Evolutionary conservation across 2,113 vertebrate species (phyloP), one percentile per base, ranked within the genome.

Genomic region (Abramis brama): DNA sequence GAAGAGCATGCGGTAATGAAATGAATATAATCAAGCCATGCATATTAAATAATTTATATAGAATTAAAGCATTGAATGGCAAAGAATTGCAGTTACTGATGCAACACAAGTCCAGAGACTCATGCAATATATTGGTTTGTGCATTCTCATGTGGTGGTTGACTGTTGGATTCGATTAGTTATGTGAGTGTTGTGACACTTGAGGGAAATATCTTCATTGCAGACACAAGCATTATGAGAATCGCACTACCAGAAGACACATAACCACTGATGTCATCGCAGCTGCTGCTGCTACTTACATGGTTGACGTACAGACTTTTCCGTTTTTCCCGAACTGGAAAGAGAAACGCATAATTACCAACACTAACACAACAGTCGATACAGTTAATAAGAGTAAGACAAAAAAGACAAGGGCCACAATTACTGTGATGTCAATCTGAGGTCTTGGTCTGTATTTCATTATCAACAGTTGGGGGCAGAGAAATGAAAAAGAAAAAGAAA

Each of bases 221-320:
- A 80, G 59, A 62, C n/a, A 80, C 79, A 9, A 43, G 77, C 33
- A 30, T 19, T 27, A 82, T 30, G 25, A 82, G 5, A 50, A 82
- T 30, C 33, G 0, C 27, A 57, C 76, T 79, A 39, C 9, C 36
- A 43, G 27, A 57, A 33, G 12, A 60, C 1, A 60, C 55, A 39
- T 21, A n/a, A 43, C 11, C 21, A 60, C 19, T 71, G 33, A 25
- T 39, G 36, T 6, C 59, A 50, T 59, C 6, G 17, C 52, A 19
- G 55, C 55, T 55, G n/a, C 36, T 55, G 39, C 6, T 68, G 1
- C 0, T 88, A 95, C 95, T 95, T 83, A 95, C 95, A 84, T 95
- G 94, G 90, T 95, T 95, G 88, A 95, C 94, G 88, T 95, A 95
- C 73, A 95, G 91, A 88, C 95, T 95, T 91, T 95, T 95, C 86